These are phyloP conservation scores for Xiphophorus couchianus DNA, from an alignment of 2,113 vertebrate species.

Conservation along the genomic window DNA sequence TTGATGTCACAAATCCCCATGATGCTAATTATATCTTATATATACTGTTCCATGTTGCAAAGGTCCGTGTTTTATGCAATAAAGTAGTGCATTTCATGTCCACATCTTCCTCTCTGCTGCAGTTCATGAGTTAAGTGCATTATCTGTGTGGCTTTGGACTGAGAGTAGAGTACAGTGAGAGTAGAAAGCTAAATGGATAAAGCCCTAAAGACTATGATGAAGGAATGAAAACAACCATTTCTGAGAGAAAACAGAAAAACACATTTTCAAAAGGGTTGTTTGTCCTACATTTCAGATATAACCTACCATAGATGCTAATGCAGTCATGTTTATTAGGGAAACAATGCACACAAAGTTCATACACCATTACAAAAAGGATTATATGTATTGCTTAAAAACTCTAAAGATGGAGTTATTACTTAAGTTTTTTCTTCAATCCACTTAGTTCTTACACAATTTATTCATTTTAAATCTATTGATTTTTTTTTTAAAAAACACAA, in stretches of 20 bases:
- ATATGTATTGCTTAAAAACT: not conserved
- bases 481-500: too few relatives aligned
- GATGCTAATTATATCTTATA: not conserved
- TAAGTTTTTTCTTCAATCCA: not conserved
- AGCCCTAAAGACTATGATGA: slow-evolving; percentile 44
- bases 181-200: slow-evolving; percentile 51
- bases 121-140: slow-evolving; percentile 43
- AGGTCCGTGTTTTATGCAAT: not conserved
- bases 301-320: slow-evolving; percentile 39
- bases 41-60: not conserved
- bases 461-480: not conserved
- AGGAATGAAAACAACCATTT: slow-evolving; percentile 20
- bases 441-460: not conserved
- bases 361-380: not conserved
- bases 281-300: slow-evolving; percentile 38
- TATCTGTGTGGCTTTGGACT: slow-evolving; percentile 38
- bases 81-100: not conserved
- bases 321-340: not conserved
- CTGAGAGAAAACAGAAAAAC: slow-evolving; percentile 16
- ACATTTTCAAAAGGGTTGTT: slow-evolving; percentile 36
- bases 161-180: slow-evolving; percentile 15
- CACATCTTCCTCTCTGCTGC: slow-evolving; percentile 10
- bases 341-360: not conserved
- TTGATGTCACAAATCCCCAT: not conserved
- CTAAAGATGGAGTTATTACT: not conserved